Conservation (phyloP, 1,140 invertebrate genomes). For the Bombus superbus region DNA sequence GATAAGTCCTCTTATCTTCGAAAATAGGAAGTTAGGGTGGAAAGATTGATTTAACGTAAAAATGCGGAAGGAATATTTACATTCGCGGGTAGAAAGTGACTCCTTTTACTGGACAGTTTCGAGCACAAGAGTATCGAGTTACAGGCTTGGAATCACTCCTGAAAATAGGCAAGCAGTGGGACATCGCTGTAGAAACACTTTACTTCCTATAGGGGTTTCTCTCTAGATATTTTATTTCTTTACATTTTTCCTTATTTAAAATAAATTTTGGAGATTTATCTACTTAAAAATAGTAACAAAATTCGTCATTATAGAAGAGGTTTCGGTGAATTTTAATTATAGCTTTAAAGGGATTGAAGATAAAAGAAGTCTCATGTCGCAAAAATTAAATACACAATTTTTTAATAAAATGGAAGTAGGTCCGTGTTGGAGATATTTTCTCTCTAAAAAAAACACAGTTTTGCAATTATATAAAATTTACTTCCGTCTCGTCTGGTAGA, state of each 20-base stretch:
- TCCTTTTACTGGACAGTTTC: constrained; percentile 8
- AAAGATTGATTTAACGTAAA: background rate
- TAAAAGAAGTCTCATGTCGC: background rate
- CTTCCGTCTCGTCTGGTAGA: background rate
- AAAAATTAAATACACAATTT: no score
- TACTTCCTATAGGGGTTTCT: background rate
- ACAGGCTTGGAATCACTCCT: constrained; percentile 21
- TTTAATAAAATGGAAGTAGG: background rate
- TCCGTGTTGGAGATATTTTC: background rate
- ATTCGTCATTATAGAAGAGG: no score
- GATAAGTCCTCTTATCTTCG: background rate
- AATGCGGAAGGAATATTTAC: constrained; percentile 25
- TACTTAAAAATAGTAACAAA: background rate
- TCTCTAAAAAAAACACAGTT: no score
- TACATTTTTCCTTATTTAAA: background rate
- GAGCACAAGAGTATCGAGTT: constrained; percentile 31
- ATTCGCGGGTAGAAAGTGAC: background rate
- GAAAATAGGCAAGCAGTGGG: constrained; percentile 27
- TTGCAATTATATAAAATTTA: background rate
- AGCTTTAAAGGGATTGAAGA: background rate
- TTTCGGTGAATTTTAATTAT: no score
- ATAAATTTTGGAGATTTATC: background rate
- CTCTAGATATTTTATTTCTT: no score
- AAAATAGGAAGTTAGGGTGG: background rate
- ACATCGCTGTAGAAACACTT: background rate